These are phyloP conservation scores for Dynastes tityus DNA, from an alignment of 2,888 invertebrate genomes.

Conservation along the genomic window DNA sequence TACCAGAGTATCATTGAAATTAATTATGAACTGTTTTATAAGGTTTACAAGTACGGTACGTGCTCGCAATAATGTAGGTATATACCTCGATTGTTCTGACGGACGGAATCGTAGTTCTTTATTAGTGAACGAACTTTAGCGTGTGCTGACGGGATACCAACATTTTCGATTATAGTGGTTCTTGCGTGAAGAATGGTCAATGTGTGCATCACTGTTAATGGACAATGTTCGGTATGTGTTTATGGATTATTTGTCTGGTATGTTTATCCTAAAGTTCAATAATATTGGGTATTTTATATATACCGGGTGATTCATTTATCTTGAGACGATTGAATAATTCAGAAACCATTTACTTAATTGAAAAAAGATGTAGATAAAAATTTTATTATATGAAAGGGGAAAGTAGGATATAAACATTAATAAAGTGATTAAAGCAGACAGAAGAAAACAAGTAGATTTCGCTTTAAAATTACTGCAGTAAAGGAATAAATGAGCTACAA, in stretches of 20 bases:
- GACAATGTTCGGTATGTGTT: constrained; percentile 44
- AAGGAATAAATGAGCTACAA: too few species aligned
- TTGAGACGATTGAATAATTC: too few species aligned
- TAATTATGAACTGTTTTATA: constrained; percentile 36
- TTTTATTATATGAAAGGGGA: too few species aligned
- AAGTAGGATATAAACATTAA: too few species aligned
- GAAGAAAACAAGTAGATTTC: too few species aligned
- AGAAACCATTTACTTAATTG: too few species aligned
- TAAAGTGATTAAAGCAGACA: too few species aligned
- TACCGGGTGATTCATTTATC: too few species aligned
- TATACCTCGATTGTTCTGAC: neutral
- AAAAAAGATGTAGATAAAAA: too few species aligned
- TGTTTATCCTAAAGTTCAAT: constrained; percentile 26
- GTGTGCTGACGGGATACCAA: neutral
- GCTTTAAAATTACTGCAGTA: too few species aligned
- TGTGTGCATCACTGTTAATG: constrained; percentile 44
- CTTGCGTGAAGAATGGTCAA: constrained; percentile 40
- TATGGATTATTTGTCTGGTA: constrained; percentile 44
- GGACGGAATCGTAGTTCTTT: constrained; percentile 19
- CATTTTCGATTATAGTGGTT: constrained; percentile 6
- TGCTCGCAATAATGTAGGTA: constrained; percentile 24
- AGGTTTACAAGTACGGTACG: constrained; percentile 33
- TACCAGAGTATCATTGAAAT: constrained; percentile 18
- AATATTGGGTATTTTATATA: neutral
- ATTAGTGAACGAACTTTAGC: constrained; percentile 36